These are phyloP conservation scores for Kuschelorhynchus macadamiae DNA, from an alignment of 2,888 invertebrate genomes.

Conservation along the genomic window DNA sequence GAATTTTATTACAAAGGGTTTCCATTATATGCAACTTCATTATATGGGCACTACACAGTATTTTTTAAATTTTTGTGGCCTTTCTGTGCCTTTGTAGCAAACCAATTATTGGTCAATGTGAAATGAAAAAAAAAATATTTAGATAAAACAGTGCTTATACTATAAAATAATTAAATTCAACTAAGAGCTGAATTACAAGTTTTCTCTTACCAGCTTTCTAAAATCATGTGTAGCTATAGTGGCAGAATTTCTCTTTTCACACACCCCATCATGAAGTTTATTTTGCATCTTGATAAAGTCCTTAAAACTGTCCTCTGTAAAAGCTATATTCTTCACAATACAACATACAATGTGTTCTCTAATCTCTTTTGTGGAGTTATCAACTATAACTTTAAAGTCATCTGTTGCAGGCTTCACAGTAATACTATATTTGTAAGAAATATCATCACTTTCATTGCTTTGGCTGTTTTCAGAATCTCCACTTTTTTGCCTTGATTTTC, in stretches of 20 bases:
- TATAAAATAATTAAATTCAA: too few relatives aligned
- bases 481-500: constrained; percentile 62
- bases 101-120: too few relatives aligned
- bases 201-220: constrained; percentile 70
- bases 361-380: constrained; percentile 71
- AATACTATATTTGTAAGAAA: constrained; percentile 63
- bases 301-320: constrained; percentile 75
- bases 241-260: constrained; percentile 82
- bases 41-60: too few relatives aligned
- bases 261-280: constrained; percentile 81
- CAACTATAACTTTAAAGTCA: constrained; percentile 56
- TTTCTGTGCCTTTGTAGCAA: too few relatives aligned
- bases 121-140: too few relatives aligned
- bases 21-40: too few relatives aligned
- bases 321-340: constrained; percentile 75
- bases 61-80: too few relatives aligned
- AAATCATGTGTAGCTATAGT: constrained; percentile 90
- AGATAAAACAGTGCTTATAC: too few relatives aligned
- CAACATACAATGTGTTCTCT: constrained; percentile 83
- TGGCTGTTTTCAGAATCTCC: constrained; percentile 52
- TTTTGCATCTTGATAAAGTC: constrained; percentile 87
- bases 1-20: too few relatives aligned
- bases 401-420: constrained; percentile 58
- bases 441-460: constrained; percentile 53
- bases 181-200: too few relatives aligned